Evolutionary conservation across 2,888 invertebrate genomes (phyloP).

Genomic region (Ichneumon xanthorius): DNA sequence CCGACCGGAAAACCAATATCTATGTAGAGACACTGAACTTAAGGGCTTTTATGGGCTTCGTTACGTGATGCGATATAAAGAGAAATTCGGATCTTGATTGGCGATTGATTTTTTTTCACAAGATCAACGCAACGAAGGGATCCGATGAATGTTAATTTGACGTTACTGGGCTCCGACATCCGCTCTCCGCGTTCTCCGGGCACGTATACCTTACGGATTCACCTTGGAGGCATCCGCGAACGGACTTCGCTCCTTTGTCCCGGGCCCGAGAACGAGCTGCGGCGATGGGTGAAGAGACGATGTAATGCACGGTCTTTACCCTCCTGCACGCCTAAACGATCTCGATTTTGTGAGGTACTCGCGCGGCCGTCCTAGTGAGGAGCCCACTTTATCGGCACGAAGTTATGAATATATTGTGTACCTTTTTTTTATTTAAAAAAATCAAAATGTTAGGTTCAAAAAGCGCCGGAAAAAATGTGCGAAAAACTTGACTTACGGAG

Average conservation of each 20-base stretch:
- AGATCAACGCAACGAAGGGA: no score
- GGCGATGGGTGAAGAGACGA: conserved; percentile 40
- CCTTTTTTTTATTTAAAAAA: no score
- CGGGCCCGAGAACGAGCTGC: neutral
- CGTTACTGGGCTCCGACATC: neutral
- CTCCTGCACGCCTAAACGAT: neutral
- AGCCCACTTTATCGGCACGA: no score
- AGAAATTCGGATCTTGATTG: neutral
- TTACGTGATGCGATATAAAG: neutral
- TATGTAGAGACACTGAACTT: neutral
- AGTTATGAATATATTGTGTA: no score
- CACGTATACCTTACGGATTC: no score
- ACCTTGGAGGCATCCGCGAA: no score
- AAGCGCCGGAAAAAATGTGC: no score
- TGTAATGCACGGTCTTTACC: conserved; percentile 23
- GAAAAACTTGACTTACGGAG: no score
- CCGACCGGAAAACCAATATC: neutral
- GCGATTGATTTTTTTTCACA: neutral
- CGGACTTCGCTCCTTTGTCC: conserved; percentile 1
- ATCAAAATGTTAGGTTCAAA: no score
- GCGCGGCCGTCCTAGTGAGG: neutral
- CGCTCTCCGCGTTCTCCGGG: neutral
- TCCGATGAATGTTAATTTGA: no score
- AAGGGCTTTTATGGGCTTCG: neutral
- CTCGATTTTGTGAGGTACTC: neutral